Conservation (phyloP, 2,888 invertebrate genomes). For the Pemphredon lugubris region DNA sequence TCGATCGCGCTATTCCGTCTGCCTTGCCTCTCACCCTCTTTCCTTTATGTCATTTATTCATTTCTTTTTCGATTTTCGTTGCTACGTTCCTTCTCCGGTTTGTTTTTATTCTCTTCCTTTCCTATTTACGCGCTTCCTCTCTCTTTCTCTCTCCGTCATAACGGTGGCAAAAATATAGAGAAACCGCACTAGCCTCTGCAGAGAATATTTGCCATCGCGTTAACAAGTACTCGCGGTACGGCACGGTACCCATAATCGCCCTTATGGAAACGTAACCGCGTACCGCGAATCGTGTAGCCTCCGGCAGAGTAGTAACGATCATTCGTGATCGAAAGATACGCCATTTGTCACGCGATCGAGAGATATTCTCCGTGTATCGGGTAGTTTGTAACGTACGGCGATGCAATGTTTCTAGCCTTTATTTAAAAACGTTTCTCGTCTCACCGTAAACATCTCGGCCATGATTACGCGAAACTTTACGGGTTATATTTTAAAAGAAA, state of each 20-base stretch:
- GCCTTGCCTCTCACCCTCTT: not conserved
- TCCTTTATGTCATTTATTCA: not conserved
- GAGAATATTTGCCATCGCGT: conserved; percentile 32
- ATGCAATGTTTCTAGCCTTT: too few relatives aligned
- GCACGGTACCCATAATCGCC: conserved; percentile 18
- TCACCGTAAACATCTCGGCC: too few relatives aligned
- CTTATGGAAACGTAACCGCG: conserved; percentile 30
- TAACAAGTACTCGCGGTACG: conserved; percentile 18
- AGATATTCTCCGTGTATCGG: not conserved
- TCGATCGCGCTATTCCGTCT: too few relatives aligned
- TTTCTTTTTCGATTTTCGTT: not conserved
- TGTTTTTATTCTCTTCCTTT: conserved; percentile 2
- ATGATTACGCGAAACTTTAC: too few relatives aligned
- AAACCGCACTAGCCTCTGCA: conserved; percentile 1
- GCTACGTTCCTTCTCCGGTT: not conserved
- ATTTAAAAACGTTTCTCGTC: too few relatives aligned
- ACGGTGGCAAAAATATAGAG: conserved; percentile 23
- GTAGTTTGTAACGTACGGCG: not conserved
- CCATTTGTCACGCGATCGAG: not conserved
- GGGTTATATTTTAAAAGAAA: too few relatives aligned
- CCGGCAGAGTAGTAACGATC: conserved; percentile 42
- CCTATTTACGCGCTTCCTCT: not conserved
- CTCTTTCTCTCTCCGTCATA: conserved; percentile 5
- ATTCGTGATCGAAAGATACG: not conserved
- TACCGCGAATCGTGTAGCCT: conserved; percentile 29